These are phyloP conservation scores for Sorex fumeus DNA, from an alignment of 2,113 vertebrate species.

Conservation along the genomic window DNA sequence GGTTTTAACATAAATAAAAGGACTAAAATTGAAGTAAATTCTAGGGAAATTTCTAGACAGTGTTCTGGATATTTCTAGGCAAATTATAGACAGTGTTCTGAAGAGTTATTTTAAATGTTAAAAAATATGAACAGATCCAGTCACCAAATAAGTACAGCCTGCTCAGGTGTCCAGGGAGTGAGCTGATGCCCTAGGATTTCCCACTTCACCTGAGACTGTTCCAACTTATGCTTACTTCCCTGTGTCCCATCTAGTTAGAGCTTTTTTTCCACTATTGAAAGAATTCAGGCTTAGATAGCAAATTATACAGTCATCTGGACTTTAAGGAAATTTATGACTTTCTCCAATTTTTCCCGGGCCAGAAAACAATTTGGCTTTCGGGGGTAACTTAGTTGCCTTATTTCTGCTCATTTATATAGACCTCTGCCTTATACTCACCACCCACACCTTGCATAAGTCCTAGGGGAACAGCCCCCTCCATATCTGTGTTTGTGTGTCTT, in stretches of 20 bases:
- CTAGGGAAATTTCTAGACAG: neutral
- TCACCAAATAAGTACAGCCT: neutral
- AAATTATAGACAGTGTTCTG: too few species aligned
- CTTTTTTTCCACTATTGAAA: neutral
- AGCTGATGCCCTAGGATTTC: neutral
- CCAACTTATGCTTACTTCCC: neutral
- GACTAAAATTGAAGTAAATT: neutral
- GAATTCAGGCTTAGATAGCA: constrained; percentile 62
- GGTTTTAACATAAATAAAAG: neutral
- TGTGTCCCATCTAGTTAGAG: neutral
- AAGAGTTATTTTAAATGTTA: neutral
- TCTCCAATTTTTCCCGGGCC: constrained; percentile 61
- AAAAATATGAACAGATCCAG: neutral
- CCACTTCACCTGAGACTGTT: neutral
- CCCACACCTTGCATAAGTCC: neutral
- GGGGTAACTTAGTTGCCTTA: constrained; percentile 31
- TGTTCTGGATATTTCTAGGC: neutral
- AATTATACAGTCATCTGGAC: constrained; percentile 69
- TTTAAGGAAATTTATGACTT: constrained; percentile 75
- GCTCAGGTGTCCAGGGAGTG: neutral
- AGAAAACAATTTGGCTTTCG: constrained; percentile 49
- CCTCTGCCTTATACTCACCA: neutral
- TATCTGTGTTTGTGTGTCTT: neutral
- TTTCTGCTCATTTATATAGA: constrained; percentile 41
- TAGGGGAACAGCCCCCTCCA: neutral